phyloP scores from a whole-genome alignment of 2,797 vertebrate genomes.

The Acridotheres tristis region DNA sequence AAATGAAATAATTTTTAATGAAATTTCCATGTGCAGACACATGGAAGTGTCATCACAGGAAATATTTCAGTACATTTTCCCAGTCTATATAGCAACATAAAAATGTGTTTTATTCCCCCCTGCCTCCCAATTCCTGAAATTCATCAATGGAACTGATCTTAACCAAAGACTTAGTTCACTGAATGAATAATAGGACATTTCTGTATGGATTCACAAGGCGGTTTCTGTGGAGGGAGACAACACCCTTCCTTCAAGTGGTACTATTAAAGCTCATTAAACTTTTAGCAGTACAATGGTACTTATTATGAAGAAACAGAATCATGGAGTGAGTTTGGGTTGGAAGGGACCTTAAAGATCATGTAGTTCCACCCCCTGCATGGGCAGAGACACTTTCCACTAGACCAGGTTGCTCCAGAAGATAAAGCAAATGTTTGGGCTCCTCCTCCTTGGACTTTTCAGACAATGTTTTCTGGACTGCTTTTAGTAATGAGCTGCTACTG shows the following conservation, averaged over 20 bases:
- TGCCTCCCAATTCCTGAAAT: neutral
- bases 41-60: neutral
- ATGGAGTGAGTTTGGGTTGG: neutral
- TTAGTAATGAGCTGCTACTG: neutral
- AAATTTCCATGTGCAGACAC: neutral
- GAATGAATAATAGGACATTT: slow-evolving; percentile 56
- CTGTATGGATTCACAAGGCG: slow-evolving; percentile 65
- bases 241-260: slow-evolving; percentile 65
- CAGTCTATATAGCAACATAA: neutral
- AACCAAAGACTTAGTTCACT: slow-evolving; percentile 39
- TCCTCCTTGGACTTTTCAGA: slow-evolving; percentile 33
- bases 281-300: slow-evolving; percentile 61
- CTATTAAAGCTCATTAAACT: slow-evolving; percentile 70
- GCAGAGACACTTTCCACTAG: neutral
- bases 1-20: neutral
- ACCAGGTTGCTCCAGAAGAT: neutral
- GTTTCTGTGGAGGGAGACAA: slow-evolving; percentile 64
- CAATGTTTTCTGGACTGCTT: slow-evolving; percentile 5
- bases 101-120: neutral
- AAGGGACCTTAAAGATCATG: neutral
- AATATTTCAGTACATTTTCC: neutral
- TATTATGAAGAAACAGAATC: slow-evolving; percentile 52
- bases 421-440: slow-evolving; percentile 29
- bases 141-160: slow-evolving; percentile 22
- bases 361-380: neutral